Evolutionary conservation across 2,113 vertebrate species (phyloP).

Genomic region (Phrynosoma platyrhinos): DNA sequence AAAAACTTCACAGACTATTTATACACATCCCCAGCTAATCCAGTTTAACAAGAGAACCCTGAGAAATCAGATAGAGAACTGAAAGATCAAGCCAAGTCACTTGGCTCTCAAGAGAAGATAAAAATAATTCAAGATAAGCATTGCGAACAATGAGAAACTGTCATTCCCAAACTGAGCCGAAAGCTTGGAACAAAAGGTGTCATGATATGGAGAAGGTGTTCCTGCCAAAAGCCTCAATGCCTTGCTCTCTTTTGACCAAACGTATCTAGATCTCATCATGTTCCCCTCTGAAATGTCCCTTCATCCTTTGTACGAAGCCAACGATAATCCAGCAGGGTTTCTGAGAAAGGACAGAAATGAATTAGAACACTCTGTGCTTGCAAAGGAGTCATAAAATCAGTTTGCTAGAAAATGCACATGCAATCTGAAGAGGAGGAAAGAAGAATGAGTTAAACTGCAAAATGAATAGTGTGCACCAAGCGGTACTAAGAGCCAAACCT

Average conservation of each 20-base stretch:
- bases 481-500: too few relatives aligned
- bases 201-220: neutral
- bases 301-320: accelerated
- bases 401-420: neutral
- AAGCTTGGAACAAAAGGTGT: neutral
- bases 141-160: neutral
- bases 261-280: neutral
- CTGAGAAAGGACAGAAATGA: neutral
- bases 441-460: neutral
- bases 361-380: neutral
- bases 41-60: too few relatives aligned
- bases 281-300: neutral
- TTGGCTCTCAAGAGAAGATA: neutral
- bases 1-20: too few relatives aligned
- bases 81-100: neutral
- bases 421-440: neutral
- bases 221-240: too few relatives aligned
- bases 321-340: neutral
- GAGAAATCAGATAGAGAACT: neutral
- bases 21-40: too few relatives aligned
- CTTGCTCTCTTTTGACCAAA: neutral
- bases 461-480: neutral
- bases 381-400: neutral
- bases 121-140: neutral
- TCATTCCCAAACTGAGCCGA: neutral